A percentile compares a stretch with the other conserved stretches of the same genome.
phyloP scores from a whole-genome alignment of 2,113 vertebrate genomes.

The Lichenostomus cassidix region DNA sequence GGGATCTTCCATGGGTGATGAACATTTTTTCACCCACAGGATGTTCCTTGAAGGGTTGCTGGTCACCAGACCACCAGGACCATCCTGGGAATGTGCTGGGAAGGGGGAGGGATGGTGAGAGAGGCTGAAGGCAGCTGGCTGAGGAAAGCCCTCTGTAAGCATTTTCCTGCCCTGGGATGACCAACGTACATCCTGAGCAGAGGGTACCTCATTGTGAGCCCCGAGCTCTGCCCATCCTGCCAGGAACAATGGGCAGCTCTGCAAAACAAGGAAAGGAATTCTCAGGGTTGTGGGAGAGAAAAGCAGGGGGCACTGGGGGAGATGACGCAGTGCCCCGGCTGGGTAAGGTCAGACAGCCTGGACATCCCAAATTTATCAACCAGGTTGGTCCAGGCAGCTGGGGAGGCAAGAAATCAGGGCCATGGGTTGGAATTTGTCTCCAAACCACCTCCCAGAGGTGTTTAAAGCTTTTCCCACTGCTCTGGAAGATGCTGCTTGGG shows the following conservation, averaged over 20 bases:
- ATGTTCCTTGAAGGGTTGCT: background rate
- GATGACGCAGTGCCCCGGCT: background rate
- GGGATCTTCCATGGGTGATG: rapidly evolving
- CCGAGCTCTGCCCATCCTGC: slow-evolving; percentile 67
- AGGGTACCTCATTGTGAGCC: slow-evolving; percentile 35
- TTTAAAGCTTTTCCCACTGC: background rate
- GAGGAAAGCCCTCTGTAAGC: slow-evolving; percentile 55
- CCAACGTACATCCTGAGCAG: slow-evolving; percentile 64
- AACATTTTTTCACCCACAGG: rapidly evolving
- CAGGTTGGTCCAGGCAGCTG: background rate
- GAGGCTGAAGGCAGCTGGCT: background rate
- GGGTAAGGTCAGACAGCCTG: background rate
- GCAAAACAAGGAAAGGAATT: background rate
- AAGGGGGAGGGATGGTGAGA: background rate
- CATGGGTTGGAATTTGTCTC: background rate
- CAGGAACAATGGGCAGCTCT: slow-evolving; percentile 56
- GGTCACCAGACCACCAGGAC: background rate
- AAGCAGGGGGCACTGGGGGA: background rate
- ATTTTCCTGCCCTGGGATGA: slow-evolving; percentile 63
- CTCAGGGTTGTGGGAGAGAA: slow-evolving; percentile 21
- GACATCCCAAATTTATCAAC: background rate
- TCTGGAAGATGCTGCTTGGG: background rate
- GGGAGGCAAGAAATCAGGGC: background rate
- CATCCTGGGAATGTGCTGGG: background rate
- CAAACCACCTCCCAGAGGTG: background rate